Evolutionary conservation across 2,888 invertebrate species (phyloP), one percentile per base, ranked within the genome.

Genomic region (Luperina testacea): DNA sequence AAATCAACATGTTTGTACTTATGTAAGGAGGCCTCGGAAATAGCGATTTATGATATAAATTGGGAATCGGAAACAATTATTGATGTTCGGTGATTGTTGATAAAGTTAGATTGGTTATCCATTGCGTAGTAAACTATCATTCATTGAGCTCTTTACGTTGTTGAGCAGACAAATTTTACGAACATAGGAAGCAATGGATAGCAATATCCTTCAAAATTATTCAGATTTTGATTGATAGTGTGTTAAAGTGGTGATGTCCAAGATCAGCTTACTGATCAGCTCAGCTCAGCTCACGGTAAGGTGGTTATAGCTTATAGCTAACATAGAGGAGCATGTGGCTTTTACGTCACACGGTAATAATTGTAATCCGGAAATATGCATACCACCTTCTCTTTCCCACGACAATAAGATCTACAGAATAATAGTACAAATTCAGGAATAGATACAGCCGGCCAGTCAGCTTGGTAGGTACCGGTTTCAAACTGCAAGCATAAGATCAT

Each of bases 1-100:
- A 76, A 85, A 81, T 84, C 75, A 78, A 84, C 81, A 79, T 70
- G 53, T 72, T 70, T 63, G 48, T 76, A 48, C 65, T 78, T 78
- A 77, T 65, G 27, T 70, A 80, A 70, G 15, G 65, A 53, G 78
- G 84, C 87, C 61, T 32, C 61, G 48, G 72, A 82, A 87, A n/a
- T 59, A 38, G 83, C 83, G 75, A 63, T 38, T 24, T 32, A 17
- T 63, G n/a, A 53, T 15, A 68, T 15, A 6, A 48, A 69, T 51
- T 51, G 13, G 13, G 20, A 68, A 32, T 63, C 13, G n/a, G 15
- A 57, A 70, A 59, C 24, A 42, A n/a, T 53, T 2, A 38, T 53
- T 48, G 17, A 27, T 71, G 42, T 63, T 57, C 42, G 8, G 27
- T 51, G 6, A 27, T 67, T 38, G 24, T 68, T 27, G 11, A n/a